These are phyloP conservation scores for Rhopalosiphum padi DNA, from an alignment of 1,140 invertebrate genomes.

Conservation along the genomic window DNA sequence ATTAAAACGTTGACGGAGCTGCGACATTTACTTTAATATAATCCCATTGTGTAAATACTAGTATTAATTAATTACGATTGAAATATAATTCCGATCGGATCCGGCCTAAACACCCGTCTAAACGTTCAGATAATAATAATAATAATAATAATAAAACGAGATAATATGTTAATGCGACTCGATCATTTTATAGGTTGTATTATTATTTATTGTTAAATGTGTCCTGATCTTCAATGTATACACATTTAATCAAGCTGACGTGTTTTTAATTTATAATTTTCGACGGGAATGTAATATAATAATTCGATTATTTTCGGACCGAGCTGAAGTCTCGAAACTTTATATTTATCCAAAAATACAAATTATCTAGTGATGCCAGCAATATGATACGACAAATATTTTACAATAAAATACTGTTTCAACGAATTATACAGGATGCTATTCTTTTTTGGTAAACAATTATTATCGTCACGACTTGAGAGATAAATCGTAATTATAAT, in stretches of 20 bases:
- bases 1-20: not conserved
- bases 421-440: not conserved
- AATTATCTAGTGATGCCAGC: not conserved
- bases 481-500: not conserved
- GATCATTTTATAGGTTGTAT: not conserved
- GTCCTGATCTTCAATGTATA: no score
- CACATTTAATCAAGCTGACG: not conserved
- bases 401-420: not conserved
- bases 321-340: not conserved
- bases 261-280: not conserved
- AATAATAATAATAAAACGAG: not conserved
- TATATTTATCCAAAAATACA: not conserved
- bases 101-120: no score
- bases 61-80: not conserved
- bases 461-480: not conserved
- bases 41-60: slow-evolving; percentile 25
- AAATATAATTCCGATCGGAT: not conserved
- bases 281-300: not conserved
- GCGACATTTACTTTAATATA: not conserved
- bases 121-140: not conserved
- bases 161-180: not conserved
- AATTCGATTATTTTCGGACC: not conserved
- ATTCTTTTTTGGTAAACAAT: not conserved
- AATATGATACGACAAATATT: not conserved
- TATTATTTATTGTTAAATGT: not conserved